Conservation (phyloP, 2,888 invertebrate species). For the Brassicogethes aeneus region DNA sequence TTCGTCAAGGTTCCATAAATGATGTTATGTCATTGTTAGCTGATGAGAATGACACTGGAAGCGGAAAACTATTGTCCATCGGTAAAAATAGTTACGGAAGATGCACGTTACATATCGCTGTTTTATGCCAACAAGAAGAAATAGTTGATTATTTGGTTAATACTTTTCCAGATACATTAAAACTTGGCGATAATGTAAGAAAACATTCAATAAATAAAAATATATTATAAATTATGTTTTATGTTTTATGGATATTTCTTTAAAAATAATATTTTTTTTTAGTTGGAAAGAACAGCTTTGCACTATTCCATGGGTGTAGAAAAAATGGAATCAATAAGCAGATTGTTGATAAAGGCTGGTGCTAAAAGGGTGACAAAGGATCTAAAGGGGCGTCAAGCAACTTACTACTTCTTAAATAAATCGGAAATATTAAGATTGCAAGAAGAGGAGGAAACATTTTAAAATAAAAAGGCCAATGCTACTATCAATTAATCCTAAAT, state of each 20-base stretch:
- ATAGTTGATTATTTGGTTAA: conserved; percentile 69
- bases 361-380: conserved; percentile 78
- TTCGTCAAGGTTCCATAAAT: conserved; percentile 54
- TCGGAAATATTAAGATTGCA: conserved; percentile 77
- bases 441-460: conserved; percentile 70
- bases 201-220: neutral
- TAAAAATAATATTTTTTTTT: conserved; percentile 19
- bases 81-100: conserved; percentile 65
- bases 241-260: conserved; percentile 1
- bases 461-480: conserved; percentile 8
- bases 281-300: conserved; percentile 81
- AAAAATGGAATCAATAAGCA: conserved; percentile 71
- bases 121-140: conserved; percentile 73
- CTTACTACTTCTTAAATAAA: conserved; percentile 89
- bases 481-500: no score
- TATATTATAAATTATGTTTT: neutral
- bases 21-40: conserved; percentile 50
- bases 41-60: conserved; percentile 44
- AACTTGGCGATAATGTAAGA: conserved; percentile 78
- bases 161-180: conserved; percentile 62
- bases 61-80: conserved; percentile 46
- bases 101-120: conserved; percentile 77
- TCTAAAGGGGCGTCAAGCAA: conserved; percentile 79
- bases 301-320: conserved; percentile 89
- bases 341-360: conserved; percentile 72